These are phyloP conservation scores for Hyppa rectilinea DNA, from an alignment of 2,888 invertebrate genomes.

Conservation along the genomic window DNA sequence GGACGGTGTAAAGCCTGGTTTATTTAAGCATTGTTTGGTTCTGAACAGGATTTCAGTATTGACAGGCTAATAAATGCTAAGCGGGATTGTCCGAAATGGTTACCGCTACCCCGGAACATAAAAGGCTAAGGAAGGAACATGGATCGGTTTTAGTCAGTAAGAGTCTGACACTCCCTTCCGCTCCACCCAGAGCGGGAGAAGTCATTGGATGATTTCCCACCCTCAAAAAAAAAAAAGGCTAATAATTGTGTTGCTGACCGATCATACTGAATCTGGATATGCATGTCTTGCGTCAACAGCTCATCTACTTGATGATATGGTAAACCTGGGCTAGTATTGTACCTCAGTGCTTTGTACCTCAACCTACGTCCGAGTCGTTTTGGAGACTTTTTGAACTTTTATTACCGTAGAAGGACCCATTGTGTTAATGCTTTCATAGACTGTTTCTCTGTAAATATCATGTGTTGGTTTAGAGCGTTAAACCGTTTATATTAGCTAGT, in stretches of 20 bases:
- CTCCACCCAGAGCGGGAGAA: no score
- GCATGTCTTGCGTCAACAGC: not conserved
- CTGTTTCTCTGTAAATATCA: not conserved
- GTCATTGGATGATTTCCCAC: no score
- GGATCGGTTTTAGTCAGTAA: no score
- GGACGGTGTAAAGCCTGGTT: not conserved
- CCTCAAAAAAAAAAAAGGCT: no score
- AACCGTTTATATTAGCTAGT: not conserved
- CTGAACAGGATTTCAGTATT: not conserved
- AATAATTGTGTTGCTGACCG: not conserved
- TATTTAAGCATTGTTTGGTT: not conserved
- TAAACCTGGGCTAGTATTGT: not conserved
- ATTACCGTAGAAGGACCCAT: not conserved
- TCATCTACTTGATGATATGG: not conserved
- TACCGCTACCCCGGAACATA: no score
- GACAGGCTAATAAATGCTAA: accelerated
- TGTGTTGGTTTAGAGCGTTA: not conserved
- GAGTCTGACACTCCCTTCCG: no score
- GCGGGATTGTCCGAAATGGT: no score
- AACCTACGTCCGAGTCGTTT: not conserved
- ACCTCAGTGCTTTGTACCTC: not conserved
- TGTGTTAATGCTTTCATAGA: not conserved
- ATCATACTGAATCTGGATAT: not conserved
- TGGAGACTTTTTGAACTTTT: not conserved
- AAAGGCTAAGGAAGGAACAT: no score